Evolutionary conservation across 2,888 invertebrate genomes (phyloP).

Genomic region (Vandiemenella viatica): DNA sequence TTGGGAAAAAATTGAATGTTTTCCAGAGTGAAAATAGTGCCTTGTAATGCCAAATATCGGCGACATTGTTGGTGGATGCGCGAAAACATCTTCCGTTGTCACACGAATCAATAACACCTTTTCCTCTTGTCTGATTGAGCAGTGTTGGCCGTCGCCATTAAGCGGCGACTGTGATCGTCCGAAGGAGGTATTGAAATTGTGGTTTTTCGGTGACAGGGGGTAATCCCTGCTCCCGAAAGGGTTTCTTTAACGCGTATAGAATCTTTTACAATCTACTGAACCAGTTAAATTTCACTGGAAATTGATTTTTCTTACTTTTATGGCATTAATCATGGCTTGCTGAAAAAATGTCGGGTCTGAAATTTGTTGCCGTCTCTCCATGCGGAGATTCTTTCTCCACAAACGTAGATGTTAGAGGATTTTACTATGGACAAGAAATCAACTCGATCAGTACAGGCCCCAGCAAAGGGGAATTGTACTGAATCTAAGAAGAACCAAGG

Average conservation of each 20-base stretch:
- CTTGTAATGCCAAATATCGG: too few species aligned
- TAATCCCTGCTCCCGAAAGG: conserved; percentile 37
- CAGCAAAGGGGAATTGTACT: conserved; percentile 52
- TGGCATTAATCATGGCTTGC: conserved; percentile 47
- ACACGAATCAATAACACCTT: not conserved
- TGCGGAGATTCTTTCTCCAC: conserved; percentile 51
- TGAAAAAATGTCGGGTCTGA: conserved; percentile 61
- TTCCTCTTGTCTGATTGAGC: not conserved
- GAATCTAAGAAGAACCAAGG: conserved; percentile 62
- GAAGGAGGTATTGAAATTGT: conserved; percentile 6
- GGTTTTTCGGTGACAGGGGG: conserved; percentile 21
- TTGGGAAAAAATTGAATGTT: too few species aligned
- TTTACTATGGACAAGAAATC: conserved; percentile 64
- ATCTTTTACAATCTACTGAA: conserved; percentile 4
- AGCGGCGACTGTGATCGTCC: conserved; percentile 51
- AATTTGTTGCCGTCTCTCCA: conserved; percentile 52
- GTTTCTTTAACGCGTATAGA: conserved; percentile 28
- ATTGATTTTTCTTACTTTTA: conserved; percentile 9
- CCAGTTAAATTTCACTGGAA: conserved; percentile 4
- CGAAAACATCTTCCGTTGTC: too few species aligned
- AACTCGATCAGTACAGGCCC: conserved; percentile 49
- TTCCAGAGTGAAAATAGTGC: too few species aligned
- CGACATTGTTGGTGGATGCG: too few species aligned
- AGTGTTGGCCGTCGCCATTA: conserved; percentile 45
- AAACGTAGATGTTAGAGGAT: conserved; percentile 38